phyloP scores from a whole-genome alignment of 2,113 vertebrate genomes.

The Mus musculus region DNA sequence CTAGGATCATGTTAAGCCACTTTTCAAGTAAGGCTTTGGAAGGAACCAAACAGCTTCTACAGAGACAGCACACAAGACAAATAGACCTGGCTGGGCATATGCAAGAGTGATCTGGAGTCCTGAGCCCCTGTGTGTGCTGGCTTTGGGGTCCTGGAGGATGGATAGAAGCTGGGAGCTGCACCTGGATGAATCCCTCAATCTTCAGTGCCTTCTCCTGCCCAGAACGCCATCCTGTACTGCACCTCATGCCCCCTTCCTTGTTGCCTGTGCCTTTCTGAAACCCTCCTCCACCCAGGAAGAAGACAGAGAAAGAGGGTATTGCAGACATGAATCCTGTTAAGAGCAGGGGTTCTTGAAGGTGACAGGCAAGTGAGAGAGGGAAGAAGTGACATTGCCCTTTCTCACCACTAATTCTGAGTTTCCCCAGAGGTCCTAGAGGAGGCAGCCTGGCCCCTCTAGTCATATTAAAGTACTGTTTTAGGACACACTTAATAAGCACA shows the following conservation, averaged over 20 bases:
- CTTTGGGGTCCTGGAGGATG: not conserved
- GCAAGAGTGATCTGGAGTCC: not conserved
- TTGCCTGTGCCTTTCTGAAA: not conserved
- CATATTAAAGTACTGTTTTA: slow-evolving; percentile 73
- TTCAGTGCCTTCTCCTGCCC: not conserved
- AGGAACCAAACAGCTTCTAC: not conserved
- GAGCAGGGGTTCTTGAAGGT: not conserved
- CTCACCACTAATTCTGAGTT: not conserved
- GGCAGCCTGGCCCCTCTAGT: slow-evolving; percentile 41
- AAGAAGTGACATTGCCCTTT: not conserved
- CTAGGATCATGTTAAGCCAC: fast-evolving
- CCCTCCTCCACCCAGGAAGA: not conserved
- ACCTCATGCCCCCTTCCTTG: not conserved
- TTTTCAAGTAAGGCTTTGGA: not conserved
- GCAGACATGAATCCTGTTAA: not conserved
- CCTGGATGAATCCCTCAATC: fast-evolving
- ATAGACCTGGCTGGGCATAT: fast-evolving
- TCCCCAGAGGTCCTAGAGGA: slow-evolving; percentile 48
- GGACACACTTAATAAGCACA: slow-evolving; percentile 65
- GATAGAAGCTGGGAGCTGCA: fast-evolving
- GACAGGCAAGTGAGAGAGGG: not conserved
- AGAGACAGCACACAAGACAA: not conserved
- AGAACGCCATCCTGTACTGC: not conserved
- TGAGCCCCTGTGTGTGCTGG: fast-evolving
- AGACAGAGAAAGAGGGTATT: not conserved